Evolutionary conservation across 2,888 invertebrate genomes (phyloP).

Genomic region (Sarcophaga carnaria): DNA sequence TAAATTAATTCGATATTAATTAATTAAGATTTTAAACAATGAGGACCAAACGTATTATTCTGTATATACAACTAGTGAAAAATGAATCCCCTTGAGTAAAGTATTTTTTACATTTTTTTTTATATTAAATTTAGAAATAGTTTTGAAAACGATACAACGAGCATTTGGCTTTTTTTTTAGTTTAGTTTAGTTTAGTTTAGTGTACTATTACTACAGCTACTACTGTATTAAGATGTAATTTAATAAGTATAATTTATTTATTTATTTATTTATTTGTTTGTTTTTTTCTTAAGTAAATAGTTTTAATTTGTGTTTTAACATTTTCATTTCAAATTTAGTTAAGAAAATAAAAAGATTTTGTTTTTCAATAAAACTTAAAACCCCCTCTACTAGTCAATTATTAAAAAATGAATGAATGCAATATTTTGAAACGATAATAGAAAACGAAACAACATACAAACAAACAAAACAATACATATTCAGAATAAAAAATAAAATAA

Average conservation of each 20-base stretch:
- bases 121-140: constrained; percentile 8
- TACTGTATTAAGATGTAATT: background rate
- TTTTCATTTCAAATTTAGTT: background rate
- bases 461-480: constrained; percentile 22
- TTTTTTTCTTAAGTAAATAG: background rate
- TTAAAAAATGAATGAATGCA: constrained; percentile 47
- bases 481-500: background rate
- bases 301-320: constrained; percentile 24
- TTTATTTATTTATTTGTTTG: background rate
- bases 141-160: constrained; percentile 45
- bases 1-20: background rate
- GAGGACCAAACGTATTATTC: constrained; percentile 74
- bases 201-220: no score
- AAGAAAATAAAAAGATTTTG: constrained; percentile 13
- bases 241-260: background rate
- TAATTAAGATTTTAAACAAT: constrained; percentile 71
- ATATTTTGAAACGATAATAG: constrained; percentile 55
- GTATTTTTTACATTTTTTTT: background rate
- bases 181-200: background rate
- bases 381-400: constrained; percentile 71
- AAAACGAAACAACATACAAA: constrained; percentile 27
- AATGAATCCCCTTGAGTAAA: constrained; percentile 56
- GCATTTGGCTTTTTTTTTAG: constrained; percentile 66
- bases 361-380: constrained; percentile 29
- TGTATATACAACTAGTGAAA: constrained; percentile 37